Percentiles rank a stretch among this genome's conserved stretches.
phyloP scores from a whole-genome alignment of 2,888 invertebrate genomes.

The Amphipyra tragopoginis region DNA sequence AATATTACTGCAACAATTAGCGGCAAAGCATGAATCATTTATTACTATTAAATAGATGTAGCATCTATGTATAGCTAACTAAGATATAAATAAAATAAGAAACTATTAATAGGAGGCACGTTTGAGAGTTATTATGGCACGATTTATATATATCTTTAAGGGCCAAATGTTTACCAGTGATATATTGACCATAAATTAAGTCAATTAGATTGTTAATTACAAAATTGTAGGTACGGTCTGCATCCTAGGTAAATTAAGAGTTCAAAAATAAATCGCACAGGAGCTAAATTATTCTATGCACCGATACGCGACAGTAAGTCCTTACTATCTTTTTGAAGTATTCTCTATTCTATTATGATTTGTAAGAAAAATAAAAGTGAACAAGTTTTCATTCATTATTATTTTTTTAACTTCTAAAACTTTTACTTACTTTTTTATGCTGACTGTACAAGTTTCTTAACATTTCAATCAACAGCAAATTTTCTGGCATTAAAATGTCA shows the following conservation, averaged over 20 bases:
- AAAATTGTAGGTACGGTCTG: slow-evolving; percentile 13
- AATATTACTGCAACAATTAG: too few species aligned
- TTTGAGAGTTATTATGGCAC: slow-evolving; percentile 24
- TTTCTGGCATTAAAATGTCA: slow-evolving; percentile 8
- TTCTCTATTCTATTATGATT: too few species aligned
- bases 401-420: neutral
- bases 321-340: too few species aligned
- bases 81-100: neutral
- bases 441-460: slow-evolving; percentile 3
- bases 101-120: slow-evolving; percentile 2
- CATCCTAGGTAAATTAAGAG: neutral
- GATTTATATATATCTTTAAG: slow-evolving; percentile 29
- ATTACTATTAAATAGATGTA: too few species aligned
- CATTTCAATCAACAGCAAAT: slow-evolving; percentile 1
- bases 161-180: slow-evolving; percentile 33
- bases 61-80: too few species aligned
- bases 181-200: slow-evolving; percentile 45
- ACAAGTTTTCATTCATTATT: too few species aligned
- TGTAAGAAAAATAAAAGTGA: too few species aligned
- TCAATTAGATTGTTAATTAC: slow-evolving; percentile 37
- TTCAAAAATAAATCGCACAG: neutral
- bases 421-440: neutral
- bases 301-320: too few species aligned
- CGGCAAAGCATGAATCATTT: too few species aligned
- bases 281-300: too few species aligned